Base-by-base conservation (phyloP, 2,113 vertebrate species). In the Amazona vittata region DNA sequence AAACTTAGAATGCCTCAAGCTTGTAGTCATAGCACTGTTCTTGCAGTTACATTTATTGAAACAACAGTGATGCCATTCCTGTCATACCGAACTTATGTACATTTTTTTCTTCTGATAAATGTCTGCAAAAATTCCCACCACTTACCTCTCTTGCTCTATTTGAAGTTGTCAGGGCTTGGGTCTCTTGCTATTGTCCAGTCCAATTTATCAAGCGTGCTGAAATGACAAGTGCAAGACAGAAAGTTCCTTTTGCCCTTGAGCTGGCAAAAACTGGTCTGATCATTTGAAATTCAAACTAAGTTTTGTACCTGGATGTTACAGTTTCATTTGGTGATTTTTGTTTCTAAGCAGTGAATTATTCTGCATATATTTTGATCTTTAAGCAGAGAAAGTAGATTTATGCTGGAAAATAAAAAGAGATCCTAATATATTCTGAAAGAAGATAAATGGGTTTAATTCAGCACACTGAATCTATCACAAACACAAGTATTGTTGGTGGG, bases 11-110 rank as follows among this genome's bases (percentile, higher is more conserved):
- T 49, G 39, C 71, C 59, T 96, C 82, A 77, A 86, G 90, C 77
- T 89, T 95, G 71, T 82, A 64, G 64, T 89, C 73, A 55, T 67
- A 85, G 94, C 70, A 91, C 78, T 91, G 47, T 89, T 91, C 53
- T 94, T 86, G 69, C 70, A 89, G 44, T 69, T 78, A n/a, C 91
- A 44, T 90, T 93, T 96, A 31, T 65, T 68, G 75, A 96, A 90
- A 31, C 71, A 95, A 88, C 35, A 88, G 18, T 82, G 76, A 89
- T 91, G 62, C 73, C 94, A 67, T 89, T 19, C 77, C 71, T 95
- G 79, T 94, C 3, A 2, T 82, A 62, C n/a, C 93, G 37, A 97
- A 43, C 41, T 24, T 55, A 77, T 15, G 43, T 52, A 14, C 59
- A 28, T 63, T 91, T 94, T 94, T 94, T 89, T 69, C 73, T 91